Evolutionary conservation across 2,888 invertebrate species (phyloP).

Genomic region (Lochmaea crataegi): DNA sequence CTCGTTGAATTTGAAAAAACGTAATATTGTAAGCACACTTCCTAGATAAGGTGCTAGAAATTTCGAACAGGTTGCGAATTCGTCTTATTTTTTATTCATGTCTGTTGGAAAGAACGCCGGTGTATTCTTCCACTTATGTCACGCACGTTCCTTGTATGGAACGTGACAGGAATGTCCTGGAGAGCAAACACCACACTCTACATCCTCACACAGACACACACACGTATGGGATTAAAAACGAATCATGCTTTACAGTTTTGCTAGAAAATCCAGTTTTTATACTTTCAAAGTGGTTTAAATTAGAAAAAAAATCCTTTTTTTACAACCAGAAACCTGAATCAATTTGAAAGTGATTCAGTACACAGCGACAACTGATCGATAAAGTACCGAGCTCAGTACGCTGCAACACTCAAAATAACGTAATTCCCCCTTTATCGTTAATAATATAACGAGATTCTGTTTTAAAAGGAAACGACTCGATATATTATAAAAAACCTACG

Average conservation of each 20-base stretch:
- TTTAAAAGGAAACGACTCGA: background rate
- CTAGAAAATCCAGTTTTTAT: background rate
- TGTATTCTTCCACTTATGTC: conserved; percentile 26
- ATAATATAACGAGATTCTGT: no score
- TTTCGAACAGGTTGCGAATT: conserved; percentile 23
- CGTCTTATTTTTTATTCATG: conserved; percentile 28
- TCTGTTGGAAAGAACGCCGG: conserved; percentile 9
- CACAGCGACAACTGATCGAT: no score
- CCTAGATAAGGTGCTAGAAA: conserved; percentile 17
- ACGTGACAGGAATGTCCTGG: conserved; percentile 20
- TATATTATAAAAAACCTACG: background rate
- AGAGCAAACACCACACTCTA: background rate
- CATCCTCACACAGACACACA: background rate
- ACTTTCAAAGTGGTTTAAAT: background rate
- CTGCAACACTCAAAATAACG: no score
- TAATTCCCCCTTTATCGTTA: no score
- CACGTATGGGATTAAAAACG: background rate
- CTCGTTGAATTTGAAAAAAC: background rate
- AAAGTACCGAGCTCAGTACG: no score
- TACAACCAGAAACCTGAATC: no score
- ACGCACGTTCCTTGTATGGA: conserved; percentile 18
- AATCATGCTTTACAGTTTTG: background rate
- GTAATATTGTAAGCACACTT: conserved; percentile 10
- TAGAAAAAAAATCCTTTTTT: no score
- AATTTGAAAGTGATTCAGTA: no score